Base-by-base conservation (phyloP, 2,797 vertebrate species). In the Cirrhinus molitorella region DNA sequence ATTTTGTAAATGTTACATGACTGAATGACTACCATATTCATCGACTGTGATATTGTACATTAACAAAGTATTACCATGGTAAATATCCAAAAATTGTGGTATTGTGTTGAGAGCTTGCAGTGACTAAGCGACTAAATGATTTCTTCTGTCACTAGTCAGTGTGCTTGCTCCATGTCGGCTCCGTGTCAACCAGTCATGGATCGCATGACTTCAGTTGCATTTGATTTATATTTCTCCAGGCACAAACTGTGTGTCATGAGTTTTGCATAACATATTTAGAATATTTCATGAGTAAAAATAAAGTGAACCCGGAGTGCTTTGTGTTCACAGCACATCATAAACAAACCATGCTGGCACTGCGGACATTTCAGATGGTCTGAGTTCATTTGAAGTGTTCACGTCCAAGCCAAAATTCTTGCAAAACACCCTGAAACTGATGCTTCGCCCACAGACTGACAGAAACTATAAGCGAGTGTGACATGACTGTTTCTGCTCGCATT, bases 341-440 rank as follows among this genome's bases (percentile, higher is more conserved):
- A 65, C 76, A 78, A 65, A 66, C 59, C 61, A 28, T n/a, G 23
- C 59, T 78, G 76, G 59, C 76, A 65, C 76, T 49, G 59, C 3
- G 25, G 43, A 65, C 59, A 65, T 78, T 43, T 78, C 76, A 78
- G 76, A 78, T 78, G 76, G 59, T 34, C 59, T 16, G 23, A 51
- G 76, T 65, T 78, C 76, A 78, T 78, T 45, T 47, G 23, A 61
- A 61, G 23, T 77, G 40, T 16, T 78, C 43, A 31, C 1, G 3
- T 65, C 34, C 25, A 12, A 66, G 76, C 59, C 76, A 78, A 78
- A 49, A 66, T 34, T 66, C 25, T 14, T 31, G 19, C 76, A 51
- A 63, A 78, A 78, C 76, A 65, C 76, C 31, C 59, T 47, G 19
- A 78, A 78, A 47, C 76, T 34, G 76, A 78, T 78, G 40, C 76